These are phyloP conservation scores for Chlamydotis undulata DNA, from an alignment of 2,113 vertebrate genomes.

Conservation along the genomic window DNA sequence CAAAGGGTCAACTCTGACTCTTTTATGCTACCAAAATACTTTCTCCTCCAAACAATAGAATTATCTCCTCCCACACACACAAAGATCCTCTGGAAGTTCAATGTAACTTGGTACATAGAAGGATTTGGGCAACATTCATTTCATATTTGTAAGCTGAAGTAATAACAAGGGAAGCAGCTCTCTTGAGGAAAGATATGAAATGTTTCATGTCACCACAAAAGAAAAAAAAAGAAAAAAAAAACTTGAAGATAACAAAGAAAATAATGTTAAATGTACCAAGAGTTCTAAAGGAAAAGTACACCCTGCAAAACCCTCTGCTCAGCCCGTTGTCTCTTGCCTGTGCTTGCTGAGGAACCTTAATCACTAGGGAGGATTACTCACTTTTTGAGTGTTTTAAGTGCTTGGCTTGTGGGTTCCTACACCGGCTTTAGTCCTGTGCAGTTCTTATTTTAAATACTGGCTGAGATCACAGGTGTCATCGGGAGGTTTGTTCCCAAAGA, in stretches of 20 bases:
- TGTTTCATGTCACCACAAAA: not conserved
- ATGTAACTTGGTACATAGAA: not conserved
- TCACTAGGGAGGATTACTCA: not conserved
- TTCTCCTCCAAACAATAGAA: slow-evolving; percentile 31
- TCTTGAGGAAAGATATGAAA: not conserved
- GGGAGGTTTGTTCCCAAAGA: not conserved
- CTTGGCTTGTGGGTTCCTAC: not conserved
- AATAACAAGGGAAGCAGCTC: not conserved
- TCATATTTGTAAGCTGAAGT: slow-evolving; percentile 30
- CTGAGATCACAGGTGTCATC: not conserved
- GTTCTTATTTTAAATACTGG: not conserved
- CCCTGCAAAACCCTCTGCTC: not conserved
- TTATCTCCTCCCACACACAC: slow-evolving; percentile 47
- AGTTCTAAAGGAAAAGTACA: not conserved
- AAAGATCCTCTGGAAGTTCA: slow-evolving; percentile 22
- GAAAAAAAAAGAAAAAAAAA: not conserved
- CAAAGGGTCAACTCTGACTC: not conserved
- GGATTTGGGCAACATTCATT: not conserved
- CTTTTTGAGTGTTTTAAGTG: not conserved
- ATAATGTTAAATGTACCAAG: not conserved
- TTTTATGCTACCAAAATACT: slow-evolving; percentile 39
- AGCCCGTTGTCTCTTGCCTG: not conserved
- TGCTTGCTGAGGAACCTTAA: not conserved
- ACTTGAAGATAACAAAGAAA: not conserved
- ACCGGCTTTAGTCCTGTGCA: not conserved